Percentiles rank a stretch among this genome's conserved stretches.
These are phyloP conservation scores for Tyria jacobaeae DNA, from an alignment of 2,888 invertebrate species.

Conservation along the genomic window DNA sequence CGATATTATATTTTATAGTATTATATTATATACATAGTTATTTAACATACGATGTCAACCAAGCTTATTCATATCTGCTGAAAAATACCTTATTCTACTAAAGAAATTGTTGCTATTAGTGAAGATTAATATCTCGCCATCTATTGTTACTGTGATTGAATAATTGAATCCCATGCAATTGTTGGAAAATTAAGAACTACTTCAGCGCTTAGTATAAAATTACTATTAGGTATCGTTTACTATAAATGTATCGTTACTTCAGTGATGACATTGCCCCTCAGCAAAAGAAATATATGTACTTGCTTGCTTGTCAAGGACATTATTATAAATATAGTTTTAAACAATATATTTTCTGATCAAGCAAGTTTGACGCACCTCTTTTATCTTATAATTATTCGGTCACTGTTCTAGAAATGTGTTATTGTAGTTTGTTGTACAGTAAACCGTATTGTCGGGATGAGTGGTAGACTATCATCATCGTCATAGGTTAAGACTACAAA, in stretches of 20 bases:
- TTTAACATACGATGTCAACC: not conserved
- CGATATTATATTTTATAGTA: no score
- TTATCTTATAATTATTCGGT: not conserved
- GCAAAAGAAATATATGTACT: not conserved
- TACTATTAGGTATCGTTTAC: not conserved
- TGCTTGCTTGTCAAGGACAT: slow-evolving; percentile 1
- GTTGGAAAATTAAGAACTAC: not conserved
- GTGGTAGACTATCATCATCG: slow-evolving; percentile 13
- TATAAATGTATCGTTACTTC: slow-evolving; percentile 6
- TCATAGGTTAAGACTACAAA: slow-evolving; percentile 43
- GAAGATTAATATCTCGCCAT: not conserved
- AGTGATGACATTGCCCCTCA: slow-evolving; percentile 1
- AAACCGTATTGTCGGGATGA: slow-evolving; percentile 16
- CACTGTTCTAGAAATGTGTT: not conserved
- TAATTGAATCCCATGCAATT: not conserved
- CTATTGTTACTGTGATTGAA: slow-evolving; percentile 6
- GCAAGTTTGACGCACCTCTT: not conserved
- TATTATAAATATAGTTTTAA: not conserved
- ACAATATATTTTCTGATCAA: not conserved
- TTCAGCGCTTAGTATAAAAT: not conserved
- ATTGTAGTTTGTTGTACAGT: slow-evolving; percentile 21
- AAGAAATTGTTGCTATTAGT: not conserved
- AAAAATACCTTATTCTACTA: not conserved
- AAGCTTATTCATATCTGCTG: slow-evolving; percentile 3
- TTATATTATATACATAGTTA: no score